A percentile compares a stretch with the other conserved stretches of the same genome.
Conservation (phyloP, 2,888 invertebrate genomes). For the Cyclophora punctaria region DNA sequence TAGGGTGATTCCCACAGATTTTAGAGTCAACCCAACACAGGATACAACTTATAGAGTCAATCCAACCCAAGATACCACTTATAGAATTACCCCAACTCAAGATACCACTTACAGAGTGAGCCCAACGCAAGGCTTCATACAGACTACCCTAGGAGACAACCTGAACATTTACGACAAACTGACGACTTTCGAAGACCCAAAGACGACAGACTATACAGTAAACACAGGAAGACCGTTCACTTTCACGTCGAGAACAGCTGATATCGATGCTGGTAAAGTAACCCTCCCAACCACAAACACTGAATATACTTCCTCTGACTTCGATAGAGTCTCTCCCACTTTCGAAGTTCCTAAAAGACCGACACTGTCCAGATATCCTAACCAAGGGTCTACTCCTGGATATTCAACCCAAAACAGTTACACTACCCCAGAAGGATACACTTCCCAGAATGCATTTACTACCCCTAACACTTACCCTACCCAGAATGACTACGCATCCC, state of each 20-base stretch:
- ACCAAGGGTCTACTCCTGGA: conserved; percentile 3
- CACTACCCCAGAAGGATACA: not conserved
- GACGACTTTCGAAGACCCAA: conserved; percentile 15
- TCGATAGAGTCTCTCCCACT: conserved; percentile 10
- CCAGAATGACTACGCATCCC: no score
- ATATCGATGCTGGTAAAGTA: conserved; percentile 16
- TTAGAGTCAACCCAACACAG: no score
- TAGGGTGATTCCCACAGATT: no score
- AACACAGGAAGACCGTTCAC: conserved; percentile 8
- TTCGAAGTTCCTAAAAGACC: conserved; percentile 14
- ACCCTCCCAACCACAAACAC: conserved; percentile 1
- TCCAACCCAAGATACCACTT: conserved; percentile 13
- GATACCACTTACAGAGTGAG: conserved; percentile 24
- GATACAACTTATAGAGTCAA: conserved; percentile 24
- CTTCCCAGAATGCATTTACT: not conserved
- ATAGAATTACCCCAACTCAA: no score
- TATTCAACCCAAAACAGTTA: no score
- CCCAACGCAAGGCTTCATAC: conserved; percentile 28
- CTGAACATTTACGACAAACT: conserved; percentile 27
- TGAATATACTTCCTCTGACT: conserved; percentile 11
- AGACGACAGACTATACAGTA: conserved; percentile 9
- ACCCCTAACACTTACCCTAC: no score
- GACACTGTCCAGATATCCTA: conserved; percentile 14
- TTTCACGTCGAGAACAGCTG: conserved; percentile 12
- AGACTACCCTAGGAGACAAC: conserved; percentile 34